Evolutionary conservation across 2,113 vertebrate genomes (phyloP).

Genomic region (Stegostoma tigrinum): DNA sequence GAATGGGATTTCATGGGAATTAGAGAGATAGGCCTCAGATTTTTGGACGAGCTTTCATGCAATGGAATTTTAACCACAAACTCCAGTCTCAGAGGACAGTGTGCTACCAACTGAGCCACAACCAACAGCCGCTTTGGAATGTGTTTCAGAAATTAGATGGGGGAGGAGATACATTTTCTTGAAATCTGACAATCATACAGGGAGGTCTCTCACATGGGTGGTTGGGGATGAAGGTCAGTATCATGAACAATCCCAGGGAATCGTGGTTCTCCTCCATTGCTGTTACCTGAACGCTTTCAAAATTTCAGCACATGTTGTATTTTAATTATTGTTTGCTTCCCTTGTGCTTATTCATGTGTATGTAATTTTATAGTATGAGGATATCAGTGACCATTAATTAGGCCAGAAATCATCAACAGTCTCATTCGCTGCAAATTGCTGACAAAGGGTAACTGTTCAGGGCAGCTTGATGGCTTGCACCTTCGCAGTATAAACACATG

Average conservation of each 20-base stretch:
- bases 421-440: not conserved
- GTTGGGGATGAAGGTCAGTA: not conserved
- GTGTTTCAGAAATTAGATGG: not conserved
- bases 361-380: not conserved
- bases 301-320: not conserved
- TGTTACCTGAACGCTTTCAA: not conserved
- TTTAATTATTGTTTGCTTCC: not conserved
- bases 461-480: not conserved
- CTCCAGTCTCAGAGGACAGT: not conserved
- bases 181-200: not conserved
- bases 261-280: not conserved
- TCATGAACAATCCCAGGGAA: not conserved
- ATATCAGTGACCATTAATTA: not conserved
- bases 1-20: not conserved
- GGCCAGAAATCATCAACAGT: not conserved
- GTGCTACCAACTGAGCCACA: not conserved
- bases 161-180: not conserved
- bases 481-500: not conserved
- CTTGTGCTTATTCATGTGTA: not conserved
- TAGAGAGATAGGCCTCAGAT: not conserved
- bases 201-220: no score
- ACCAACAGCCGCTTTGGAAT: not conserved
- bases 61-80: not conserved
- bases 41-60: not conserved
- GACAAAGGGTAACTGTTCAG: not conserved